Evolutionary conservation across 2,888 invertebrate species (phyloP).

Genomic region (Eulithis testata): DNA sequence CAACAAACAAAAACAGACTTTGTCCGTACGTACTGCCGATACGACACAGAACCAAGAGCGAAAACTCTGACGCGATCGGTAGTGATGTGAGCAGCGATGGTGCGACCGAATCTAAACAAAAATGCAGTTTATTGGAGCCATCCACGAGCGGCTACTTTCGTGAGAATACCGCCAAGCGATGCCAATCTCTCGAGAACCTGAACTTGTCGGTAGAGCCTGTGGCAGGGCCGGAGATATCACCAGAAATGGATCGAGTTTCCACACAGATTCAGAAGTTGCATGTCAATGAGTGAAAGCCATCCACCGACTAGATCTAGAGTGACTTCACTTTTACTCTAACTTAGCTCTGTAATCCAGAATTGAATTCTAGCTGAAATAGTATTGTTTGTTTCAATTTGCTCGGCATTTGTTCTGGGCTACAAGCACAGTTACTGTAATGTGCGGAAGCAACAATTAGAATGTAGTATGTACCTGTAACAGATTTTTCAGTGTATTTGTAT

Average conservation of each 20-base stretch:
- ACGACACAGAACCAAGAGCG: conserved; percentile 86
- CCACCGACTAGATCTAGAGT: conserved; percentile 43
- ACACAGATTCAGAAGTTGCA: conserved; percentile 86
- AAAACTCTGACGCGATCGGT: conserved; percentile 83
- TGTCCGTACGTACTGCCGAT: conserved; percentile 85
- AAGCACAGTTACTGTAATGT: conserved; percentile 38
- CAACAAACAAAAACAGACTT: conserved; percentile 82
- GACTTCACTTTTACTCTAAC: conserved; percentile 42
- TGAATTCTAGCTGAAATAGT: conserved; percentile 2
- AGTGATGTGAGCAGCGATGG: conserved; percentile 64
- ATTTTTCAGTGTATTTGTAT: conserved; percentile 71
- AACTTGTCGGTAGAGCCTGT: conserved; percentile 71
- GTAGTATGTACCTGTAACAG: conserved; percentile 65
- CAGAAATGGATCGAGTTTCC: conserved; percentile 86
- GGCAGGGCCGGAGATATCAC: conserved; percentile 64
- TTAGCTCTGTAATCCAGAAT: conserved; percentile 14
- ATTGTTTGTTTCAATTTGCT: not conserved
- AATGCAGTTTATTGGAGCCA: conserved; percentile 69
- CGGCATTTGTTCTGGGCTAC: conserved; percentile 14
- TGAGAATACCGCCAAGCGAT: conserved; percentile 80
- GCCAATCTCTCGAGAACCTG: conserved; percentile 86
- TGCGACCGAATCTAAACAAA: conserved; percentile 57
- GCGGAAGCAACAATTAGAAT: conserved; percentile 51
- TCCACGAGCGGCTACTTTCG: conserved; percentile 69
- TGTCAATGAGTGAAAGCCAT: conserved; percentile 81